A percentile compares a stretch with the other conserved stretches of the same genome.
Evolutionary conservation across 2,113 vertebrate species (phyloP).

Genomic region (Megalops atlanticus): DNA sequence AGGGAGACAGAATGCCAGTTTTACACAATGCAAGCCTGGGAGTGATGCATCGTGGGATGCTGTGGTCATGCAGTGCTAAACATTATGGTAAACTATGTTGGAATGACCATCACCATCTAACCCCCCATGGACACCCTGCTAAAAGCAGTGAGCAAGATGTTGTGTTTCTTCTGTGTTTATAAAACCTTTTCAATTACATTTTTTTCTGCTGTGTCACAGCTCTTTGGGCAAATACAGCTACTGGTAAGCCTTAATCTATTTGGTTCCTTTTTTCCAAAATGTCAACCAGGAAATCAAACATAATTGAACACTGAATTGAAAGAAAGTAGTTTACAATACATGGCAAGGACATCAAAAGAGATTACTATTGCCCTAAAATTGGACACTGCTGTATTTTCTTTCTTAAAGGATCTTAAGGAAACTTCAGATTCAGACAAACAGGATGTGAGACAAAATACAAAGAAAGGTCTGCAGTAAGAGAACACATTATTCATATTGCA

Average conservation of each 20-base stretch:
- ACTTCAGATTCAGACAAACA: not conserved
- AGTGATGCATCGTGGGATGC: not conserved
- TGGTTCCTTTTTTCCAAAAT: conserved; percentile 8
- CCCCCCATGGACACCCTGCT: not conserved
- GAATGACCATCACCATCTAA: not conserved
- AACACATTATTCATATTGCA: not conserved
- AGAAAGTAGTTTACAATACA: not conserved
- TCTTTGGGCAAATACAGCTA: not conserved
- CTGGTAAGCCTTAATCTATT: not conserved
- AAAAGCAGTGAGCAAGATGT: not conserved
- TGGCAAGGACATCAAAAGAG: not conserved
- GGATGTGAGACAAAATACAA: not conserved
- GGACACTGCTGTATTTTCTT: not conserved
- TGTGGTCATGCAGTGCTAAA: too few relatives aligned
- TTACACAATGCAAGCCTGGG: not conserved
- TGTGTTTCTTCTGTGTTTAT: not conserved
- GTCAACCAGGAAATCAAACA: not conserved
- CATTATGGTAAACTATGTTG: not conserved
- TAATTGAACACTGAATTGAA: not conserved
- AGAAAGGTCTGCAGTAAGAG: not conserved
- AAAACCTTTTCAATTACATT: not conserved
- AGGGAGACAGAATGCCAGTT: too few relatives aligned
- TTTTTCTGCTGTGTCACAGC: not conserved
- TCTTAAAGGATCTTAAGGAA: not conserved
- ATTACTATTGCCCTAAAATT: not conserved